Base-by-base conservation (phyloP, 2,888 invertebrate species). In the Drosophila quinaria region DNA sequence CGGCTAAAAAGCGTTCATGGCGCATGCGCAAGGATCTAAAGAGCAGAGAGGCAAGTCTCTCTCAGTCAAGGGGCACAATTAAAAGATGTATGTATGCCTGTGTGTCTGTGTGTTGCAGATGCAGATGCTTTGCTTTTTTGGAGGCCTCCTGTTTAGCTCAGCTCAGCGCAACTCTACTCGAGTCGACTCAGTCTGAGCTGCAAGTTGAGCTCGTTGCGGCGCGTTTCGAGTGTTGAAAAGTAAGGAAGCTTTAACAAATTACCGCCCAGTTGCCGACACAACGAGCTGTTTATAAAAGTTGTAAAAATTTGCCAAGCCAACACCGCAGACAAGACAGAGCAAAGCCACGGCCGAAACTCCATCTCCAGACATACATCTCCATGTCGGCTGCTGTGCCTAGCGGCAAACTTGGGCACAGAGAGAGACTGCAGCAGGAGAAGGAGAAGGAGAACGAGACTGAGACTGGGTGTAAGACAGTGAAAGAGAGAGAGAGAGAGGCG, bases 231-330 rank as follows among this genome's bases (percentile, higher is more conserved):
- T 91, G 91, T 91, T 91, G 91, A 91, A 91, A 91, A 91, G 91
- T 91, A 90, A 91, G 90, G 91, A 91, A 91, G 91, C 90, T 87
- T 91, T 91, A 90, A 91, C 91, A 90, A 91, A 91, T 91, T 91
- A 90, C 91, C 90, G 91, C 90, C 91, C 91, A 89, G 86, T 84
- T 78, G 81, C 79, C 72, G 73, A 70, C 76, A 72, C 74, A 71
- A 59, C 71, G 63, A 70, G 74, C 83, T 81, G 81, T 71, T 81
- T 81, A 81, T 81, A 83, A 83, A 81, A 71, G 75, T 73, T 85
- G 87, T 80, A 81, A 80, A 87, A 85, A 84, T 87, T 82, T 84
- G 78, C 85, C 87, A 84, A 84, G 70, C 81, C 80, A 71, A 84
- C 80, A 84, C 84, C 81, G 79, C 54, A 39, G 46, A 39, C 54